Evolutionary conservation across 2,888 invertebrate genomes (phyloP), one percentile per base, ranked within the genome.

Genomic region (Eupithecia inturbata): DNA sequence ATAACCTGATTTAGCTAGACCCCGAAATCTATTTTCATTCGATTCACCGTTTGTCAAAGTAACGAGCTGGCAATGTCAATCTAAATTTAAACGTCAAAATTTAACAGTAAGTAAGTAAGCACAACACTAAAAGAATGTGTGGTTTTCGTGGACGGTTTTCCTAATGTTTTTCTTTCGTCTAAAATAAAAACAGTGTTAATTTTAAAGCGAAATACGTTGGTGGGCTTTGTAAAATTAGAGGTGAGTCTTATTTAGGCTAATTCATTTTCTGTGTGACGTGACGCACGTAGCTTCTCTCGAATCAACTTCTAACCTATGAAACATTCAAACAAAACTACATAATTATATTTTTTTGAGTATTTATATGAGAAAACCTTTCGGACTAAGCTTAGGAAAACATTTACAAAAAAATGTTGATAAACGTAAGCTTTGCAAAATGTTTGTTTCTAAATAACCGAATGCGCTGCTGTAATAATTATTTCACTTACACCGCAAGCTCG

Each of bases 161-260:
- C 85, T 87, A 88, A 88, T 93, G 93, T 93, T 94, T 93, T 92
- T 89, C 84, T 92, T 84, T 83, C 84, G 85, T 88, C 87, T 86
- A 88, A 89, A 91, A 88, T 84, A 89, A 90, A 90, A 90, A 87
- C 89, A 86, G 92, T 92, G 92, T 80, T 91, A 92, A 91, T 92
- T 92, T 92, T 91, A 89, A 89, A 92, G 92, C 93, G 92, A 83
- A 83, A 83, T 85, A 87, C 83, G 80, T 82, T 81, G 83, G 60
- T 85, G 81, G 83, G 78, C 82, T 82, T 82, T 81, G 82, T 80
- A 79, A 85, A 77, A 85, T 79, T 80, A 72, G 82, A 82, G 88
- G 92, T 91, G 81, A 87, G 91, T 89, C 73, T 73, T 78, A 72
- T 69, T 79, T 64, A 67, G 45, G 26, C 57, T 62, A 49, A 72